Evolutionary conservation across 1,140 invertebrate species (phyloP).

Genomic region (Grapholita molesta): DNA sequence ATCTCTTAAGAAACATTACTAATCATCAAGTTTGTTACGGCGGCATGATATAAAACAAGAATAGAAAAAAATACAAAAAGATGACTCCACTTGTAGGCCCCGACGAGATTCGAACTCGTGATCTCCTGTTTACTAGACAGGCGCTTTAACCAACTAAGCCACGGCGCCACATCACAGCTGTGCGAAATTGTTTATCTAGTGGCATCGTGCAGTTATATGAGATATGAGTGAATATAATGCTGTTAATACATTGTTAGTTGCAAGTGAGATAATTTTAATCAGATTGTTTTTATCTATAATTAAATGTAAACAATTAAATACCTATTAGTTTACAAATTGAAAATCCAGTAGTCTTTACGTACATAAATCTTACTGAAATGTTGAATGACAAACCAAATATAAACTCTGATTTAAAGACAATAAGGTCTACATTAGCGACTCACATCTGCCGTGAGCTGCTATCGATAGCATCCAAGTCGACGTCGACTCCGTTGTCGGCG

Average conservation of each 20-base stretch:
- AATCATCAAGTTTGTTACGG: not conserved
- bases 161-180: constrained; percentile 56
- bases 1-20: not conserved
- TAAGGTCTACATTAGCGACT: constrained; percentile 31
- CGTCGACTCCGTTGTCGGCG: constrained; percentile 40
- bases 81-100: not conserved
- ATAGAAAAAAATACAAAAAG: constrained; percentile 4
- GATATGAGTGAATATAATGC: too few species aligned
- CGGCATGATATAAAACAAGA: not conserved
- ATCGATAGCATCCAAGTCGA: constrained; percentile 75
- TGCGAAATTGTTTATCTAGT: constrained; percentile 1
- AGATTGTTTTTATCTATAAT: not conserved
- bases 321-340: too few species aligned
- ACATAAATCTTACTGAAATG: too few species aligned
- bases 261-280: not conserved
- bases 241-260: not conserved
- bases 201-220: not conserved
- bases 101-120: constrained; percentile 17
- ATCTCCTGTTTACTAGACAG: constrained; percentile 77
- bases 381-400: not conserved
- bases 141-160: constrained; percentile 80
- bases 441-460: constrained; percentile 71
- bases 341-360: too few species aligned
- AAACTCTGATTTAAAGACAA: not conserved
- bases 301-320: too few species aligned